A percentile compares a stretch with the other conserved stretches of the same genome.
Conservation (phyloP, 2,888 invertebrate genomes). For the Leptinotarsa haldemani region DNA sequence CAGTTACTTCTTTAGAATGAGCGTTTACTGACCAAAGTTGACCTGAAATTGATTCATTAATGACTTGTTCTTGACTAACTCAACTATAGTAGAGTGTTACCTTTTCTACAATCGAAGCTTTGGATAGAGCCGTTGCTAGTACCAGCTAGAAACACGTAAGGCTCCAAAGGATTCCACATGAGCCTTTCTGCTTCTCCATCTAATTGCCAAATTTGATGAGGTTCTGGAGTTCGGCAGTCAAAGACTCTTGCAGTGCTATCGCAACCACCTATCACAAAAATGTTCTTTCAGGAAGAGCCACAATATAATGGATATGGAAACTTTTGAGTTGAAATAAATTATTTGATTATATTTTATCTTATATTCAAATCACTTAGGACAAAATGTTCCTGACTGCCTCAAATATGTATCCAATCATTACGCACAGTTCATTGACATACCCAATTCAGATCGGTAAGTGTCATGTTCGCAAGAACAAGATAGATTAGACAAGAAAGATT, state of each 20-base stretch:
- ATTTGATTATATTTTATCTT: no score
- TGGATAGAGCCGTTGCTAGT: conserved; percentile 76
- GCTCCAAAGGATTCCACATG: conserved; percentile 84
- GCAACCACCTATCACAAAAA: conserved; percentile 73
- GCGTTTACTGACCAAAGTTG: conserved; percentile 67
- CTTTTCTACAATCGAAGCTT: conserved; percentile 79
- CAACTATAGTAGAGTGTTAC: conserved; percentile 46
- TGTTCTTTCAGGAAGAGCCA: no score
- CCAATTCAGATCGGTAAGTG: no score
- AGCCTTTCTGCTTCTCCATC: conserved; percentile 88
- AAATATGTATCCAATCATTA: no score
- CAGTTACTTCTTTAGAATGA: conserved; percentile 88
- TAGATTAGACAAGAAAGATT: no score
- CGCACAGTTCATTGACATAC: no score
- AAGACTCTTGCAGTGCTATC: conserved; percentile 83
- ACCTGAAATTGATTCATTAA: conserved; percentile 48
- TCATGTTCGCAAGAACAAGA: no score
- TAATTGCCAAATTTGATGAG: conserved; percentile 78
- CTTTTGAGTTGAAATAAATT: no score
- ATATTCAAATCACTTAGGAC: no score
- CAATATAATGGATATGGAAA: no score
- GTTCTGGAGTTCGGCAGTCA: conserved; percentile 78
- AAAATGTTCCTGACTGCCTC: no score
- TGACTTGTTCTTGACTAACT: conserved; percentile 13
- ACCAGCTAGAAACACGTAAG: conserved; percentile 80